A percentile compares a stretch with the other conserved stretches of the same genome.
Conservation (phyloP, 2,888 invertebrate species). For the Lasius platythorax region DNA sequence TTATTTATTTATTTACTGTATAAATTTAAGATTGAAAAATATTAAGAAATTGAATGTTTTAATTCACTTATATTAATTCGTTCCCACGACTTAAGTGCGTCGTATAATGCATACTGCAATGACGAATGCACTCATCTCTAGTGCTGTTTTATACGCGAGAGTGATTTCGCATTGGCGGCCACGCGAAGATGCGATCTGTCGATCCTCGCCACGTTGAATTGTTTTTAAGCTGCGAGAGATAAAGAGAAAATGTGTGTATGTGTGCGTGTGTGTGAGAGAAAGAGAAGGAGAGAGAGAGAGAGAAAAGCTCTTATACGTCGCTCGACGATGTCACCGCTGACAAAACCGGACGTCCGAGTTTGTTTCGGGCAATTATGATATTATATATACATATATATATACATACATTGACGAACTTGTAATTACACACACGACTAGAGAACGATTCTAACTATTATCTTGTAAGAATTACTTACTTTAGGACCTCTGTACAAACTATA, state of each 20-base stretch:
- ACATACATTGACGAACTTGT: constrained; percentile 36
- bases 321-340: constrained; percentile 48
- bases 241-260: constrained; percentile 14
- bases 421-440: constrained; percentile 43
- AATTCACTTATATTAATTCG: not conserved
- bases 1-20: not conserved
- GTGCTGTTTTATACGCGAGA: constrained; percentile 18
- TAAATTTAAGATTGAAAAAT: not conserved
- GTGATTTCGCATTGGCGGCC: constrained; percentile 3
- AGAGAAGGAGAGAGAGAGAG: constrained; percentile 6
- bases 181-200: constrained; percentile 31
- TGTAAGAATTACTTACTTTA: constrained; percentile 49
- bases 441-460: constrained; percentile 51
- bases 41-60: not conserved
- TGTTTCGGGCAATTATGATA: constrained; percentile 25
- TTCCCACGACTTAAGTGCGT: constrained; percentile 11
- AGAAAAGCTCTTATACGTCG: constrained; percentile 33
- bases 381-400: constrained; percentile 25
- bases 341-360: constrained; percentile 34
- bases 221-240: constrained; percentile 34
- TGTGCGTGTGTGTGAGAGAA: not conserved
- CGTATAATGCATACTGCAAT: not conserved
- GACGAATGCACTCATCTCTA: not conserved
- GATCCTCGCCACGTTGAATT: constrained; percentile 36
- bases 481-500: constrained; percentile 55